These are phyloP conservation scores for Typhlichthys subterraneus DNA, from an alignment of 2,797 vertebrate species.

Conservation along the genomic window DNA sequence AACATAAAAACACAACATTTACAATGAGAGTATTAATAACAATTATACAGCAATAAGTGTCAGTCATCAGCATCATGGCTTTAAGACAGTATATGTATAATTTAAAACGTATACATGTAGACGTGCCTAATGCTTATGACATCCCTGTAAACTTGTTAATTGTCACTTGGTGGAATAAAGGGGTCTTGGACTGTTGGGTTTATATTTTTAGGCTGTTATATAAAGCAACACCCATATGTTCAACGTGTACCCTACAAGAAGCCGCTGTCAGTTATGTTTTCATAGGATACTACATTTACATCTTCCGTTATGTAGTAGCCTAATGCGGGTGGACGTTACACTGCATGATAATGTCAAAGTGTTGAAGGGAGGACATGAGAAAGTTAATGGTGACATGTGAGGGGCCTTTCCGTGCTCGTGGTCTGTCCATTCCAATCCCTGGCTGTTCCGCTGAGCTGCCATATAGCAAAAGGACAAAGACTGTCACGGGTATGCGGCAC, in stretches of 20 bases:
- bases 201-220: too few relatives aligned
- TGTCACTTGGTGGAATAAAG: too few relatives aligned
- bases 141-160: too few relatives aligned
- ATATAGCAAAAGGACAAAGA: constrained; percentile 41
- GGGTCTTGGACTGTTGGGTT: too few relatives aligned
- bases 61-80: too few relatives aligned
- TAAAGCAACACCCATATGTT: not conserved
- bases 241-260: constrained; percentile 30
- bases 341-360: constrained; percentile 90
- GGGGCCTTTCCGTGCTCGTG: constrained; percentile 55
- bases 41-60: too few relatives aligned
- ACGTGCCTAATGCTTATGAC: too few relatives aligned
- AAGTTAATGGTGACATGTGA: constrained; percentile 71
- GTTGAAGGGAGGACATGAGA: constrained; percentile 61
- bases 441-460: constrained; percentile 45
- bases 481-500: constrained; percentile 59
- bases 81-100: too few relatives aligned
- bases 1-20: too few relatives aligned
- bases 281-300: constrained; percentile 77
- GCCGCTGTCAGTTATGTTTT: constrained; percentile 68
- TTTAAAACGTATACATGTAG: too few relatives aligned
- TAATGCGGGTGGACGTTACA: constrained; percentile 84
- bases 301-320: constrained; percentile 82
- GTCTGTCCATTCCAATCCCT: constrained; percentile 72
- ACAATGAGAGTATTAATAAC: too few relatives aligned